Conservation (phyloP, 2,888 invertebrate genomes). For the Eulithis testata region DNA sequence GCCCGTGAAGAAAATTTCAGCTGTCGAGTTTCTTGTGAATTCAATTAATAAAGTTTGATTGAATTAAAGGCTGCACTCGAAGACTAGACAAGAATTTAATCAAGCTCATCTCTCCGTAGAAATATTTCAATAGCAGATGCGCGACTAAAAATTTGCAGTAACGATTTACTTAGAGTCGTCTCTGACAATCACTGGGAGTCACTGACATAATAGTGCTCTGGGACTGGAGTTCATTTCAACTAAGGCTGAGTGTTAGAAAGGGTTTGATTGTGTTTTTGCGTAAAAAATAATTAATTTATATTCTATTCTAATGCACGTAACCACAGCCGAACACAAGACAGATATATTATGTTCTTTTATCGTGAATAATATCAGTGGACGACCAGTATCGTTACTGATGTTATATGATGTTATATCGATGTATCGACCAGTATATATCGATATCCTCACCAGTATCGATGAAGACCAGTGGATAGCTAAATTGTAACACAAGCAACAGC, state of each 20-base stretch:
- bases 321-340: no score
- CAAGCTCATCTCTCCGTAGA: conserved; percentile 6
- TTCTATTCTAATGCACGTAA: no score
- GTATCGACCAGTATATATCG: no score
- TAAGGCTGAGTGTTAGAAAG: background rate
- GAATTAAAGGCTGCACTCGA: conserved; percentile 2
- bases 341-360: no score
- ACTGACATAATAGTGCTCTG: background rate
- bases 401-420: no score
- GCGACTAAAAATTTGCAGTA: conserved; percentile 11
- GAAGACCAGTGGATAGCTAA: no score
- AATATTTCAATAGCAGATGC: conserved; percentile 9
- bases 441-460: no score
- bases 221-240: conserved; percentile 7
- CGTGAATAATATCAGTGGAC: no score
- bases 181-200: conserved; percentile 2
- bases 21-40: background rate
- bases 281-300: no score
- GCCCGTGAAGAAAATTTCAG: background rate
- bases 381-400: no score
- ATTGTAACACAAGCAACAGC: no score
- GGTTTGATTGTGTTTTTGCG: no score
- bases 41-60: conserved; percentile 10
- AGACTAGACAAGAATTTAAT: conserved; percentile 9
- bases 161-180: background rate